These are phyloP conservation scores for Sphaerophoria rueppellii DNA, from an alignment of 2,888 invertebrate species.

Conservation along the genomic window DNA sequence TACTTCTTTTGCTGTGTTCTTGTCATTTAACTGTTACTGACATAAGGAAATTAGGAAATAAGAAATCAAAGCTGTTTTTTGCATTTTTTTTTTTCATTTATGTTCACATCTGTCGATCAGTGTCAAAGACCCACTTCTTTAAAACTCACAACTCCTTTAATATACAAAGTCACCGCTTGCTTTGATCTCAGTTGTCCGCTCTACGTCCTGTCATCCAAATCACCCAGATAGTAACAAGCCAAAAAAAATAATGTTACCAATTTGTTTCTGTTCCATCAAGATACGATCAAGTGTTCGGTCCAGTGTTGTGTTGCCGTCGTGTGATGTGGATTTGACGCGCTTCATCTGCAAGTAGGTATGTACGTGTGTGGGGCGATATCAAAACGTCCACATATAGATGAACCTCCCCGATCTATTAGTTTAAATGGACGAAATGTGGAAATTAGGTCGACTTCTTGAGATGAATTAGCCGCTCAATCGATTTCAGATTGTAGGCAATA, in stretches of 20 bases:
- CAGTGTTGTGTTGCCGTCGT: neutral
- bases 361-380: slow-evolving; percentile 62
- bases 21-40: too few relatives aligned
- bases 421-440: slow-evolving; percentile 65
- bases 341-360: neutral
- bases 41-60: too few relatives aligned
- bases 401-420: slow-evolving; percentile 60
- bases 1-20: too few relatives aligned
- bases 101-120: too few relatives aligned
- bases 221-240: neutral
- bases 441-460: slow-evolving; percentile 69
- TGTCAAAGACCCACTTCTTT: slow-evolving; percentile 15
- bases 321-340: neutral
- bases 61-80: too few relatives aligned
- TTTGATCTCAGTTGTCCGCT: slow-evolving; percentile 49
- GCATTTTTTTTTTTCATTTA: too few relatives aligned
- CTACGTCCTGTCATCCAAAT: slow-evolving; percentile 27
- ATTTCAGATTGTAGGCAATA: slow-evolving; percentile 15
- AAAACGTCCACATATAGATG: slow-evolving; percentile 43
- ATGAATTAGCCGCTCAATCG: slow-evolving; percentile 60
- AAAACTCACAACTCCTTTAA: slow-evolving; percentile 48
- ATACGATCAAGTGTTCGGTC: slow-evolving; percentile 45
- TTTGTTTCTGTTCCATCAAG: slow-evolving; percentile 67
- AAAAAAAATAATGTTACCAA: slow-evolving; percentile 48
- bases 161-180: slow-evolving; percentile 30